A percentile compares a stretch with the other conserved stretches of the same genome.
Conservation (phyloP, 2,888 invertebrate species). For the Lamproptera curius region DNA sequence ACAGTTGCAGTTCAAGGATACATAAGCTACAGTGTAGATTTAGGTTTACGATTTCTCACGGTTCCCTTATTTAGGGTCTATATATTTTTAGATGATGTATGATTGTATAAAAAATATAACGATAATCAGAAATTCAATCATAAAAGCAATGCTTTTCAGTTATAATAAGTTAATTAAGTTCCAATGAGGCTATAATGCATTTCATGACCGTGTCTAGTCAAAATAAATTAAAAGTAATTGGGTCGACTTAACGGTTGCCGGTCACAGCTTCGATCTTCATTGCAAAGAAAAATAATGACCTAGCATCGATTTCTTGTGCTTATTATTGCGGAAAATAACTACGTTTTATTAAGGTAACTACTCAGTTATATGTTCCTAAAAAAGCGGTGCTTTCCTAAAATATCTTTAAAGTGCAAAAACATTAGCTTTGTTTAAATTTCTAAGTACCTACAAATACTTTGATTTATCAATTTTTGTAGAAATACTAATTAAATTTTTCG, state of each 20-base stretch:
- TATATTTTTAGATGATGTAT: neutral
- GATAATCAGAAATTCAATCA: neutral
- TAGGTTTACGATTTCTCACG: neutral
- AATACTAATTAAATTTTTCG: too few relatives aligned
- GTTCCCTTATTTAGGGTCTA: neutral
- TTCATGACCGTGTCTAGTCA: slow-evolving; percentile 1
- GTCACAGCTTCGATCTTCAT: slow-evolving; percentile 12
- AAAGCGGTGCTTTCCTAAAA: too few relatives aligned
- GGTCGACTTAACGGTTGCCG: slow-evolving; percentile 17
- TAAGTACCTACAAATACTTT: too few relatives aligned
- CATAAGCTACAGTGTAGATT: neutral
- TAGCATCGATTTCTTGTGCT: slow-evolving; percentile 10
- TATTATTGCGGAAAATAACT: too few relatives aligned
- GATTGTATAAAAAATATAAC: neutral
- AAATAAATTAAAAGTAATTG: slow-evolving; percentile 14
- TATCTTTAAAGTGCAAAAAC: too few relatives aligned
- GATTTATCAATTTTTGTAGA: too few relatives aligned
- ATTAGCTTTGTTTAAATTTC: too few relatives aligned
- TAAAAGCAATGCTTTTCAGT: neutral
- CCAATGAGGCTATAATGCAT: slow-evolving; percentile 5
- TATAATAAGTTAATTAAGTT: neutral
- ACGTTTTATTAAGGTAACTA: too few relatives aligned
- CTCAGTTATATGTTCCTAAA: too few relatives aligned
- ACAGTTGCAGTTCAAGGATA: too few relatives aligned
- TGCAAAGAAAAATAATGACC: slow-evolving; percentile 7